phyloP scores from a whole-genome alignment of 2,888 invertebrate genomes.

The Oxyteleia sp. region DNA sequence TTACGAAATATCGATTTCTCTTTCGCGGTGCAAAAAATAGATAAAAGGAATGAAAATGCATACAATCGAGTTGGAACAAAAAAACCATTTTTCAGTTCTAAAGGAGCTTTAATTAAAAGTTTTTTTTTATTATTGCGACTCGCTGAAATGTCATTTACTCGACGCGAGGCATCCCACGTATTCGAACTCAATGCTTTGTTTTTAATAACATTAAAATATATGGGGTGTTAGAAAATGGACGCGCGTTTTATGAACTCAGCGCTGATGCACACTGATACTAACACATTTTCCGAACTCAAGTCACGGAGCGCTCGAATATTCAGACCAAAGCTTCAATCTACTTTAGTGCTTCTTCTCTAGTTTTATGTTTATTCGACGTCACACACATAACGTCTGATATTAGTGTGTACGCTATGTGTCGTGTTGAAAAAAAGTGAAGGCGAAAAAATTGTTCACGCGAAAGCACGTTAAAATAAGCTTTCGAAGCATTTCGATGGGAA shows the following conservation, averaged over 20 bases:
- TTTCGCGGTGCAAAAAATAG: no score
- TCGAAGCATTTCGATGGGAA: background rate
- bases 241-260: conserved; percentile 52
- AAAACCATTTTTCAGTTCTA: background rate
- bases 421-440: conserved; percentile 25
- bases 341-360: conserved; percentile 70
- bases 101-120: conserved; percentile 30
- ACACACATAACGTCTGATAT: conserved; percentile 45
- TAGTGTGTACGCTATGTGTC: conserved; percentile 30
- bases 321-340: conserved; percentile 75
- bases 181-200: conserved; percentile 32
- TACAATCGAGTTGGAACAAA: background rate
- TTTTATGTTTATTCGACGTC: conserved; percentile 67
- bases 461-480: conserved; percentile 27
- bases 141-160: conserved; percentile 13
- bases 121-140: conserved; percentile 26
- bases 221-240: conserved; percentile 43
- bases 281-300: conserved; percentile 60
- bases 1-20: no score
- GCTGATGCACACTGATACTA: conserved; percentile 50
- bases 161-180: conserved; percentile 1
- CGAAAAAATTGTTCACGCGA: conserved; percentile 5
- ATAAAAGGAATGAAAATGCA: no score
- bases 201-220: conserved; percentile 57
- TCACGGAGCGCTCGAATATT: conserved; percentile 71